phyloP scores from a whole-genome alignment of 2,797 vertebrate species.

The Lemur catta region DNA sequence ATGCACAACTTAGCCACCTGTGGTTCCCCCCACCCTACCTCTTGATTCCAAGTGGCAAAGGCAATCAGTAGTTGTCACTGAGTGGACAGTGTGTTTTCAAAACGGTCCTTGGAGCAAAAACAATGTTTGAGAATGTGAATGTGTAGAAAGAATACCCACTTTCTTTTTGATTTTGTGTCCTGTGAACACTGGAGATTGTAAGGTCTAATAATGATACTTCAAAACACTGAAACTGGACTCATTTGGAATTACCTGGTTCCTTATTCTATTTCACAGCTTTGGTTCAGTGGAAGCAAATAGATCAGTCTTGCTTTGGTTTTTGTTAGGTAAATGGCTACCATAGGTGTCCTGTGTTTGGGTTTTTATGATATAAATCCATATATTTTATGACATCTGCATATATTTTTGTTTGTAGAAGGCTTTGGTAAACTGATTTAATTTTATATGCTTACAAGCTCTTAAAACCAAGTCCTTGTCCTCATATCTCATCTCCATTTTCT shows the following conservation, averaged over 20 bases:
- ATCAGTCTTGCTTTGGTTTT: background rate
- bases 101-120: background rate
- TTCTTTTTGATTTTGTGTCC: background rate
- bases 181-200: background rate
- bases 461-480: background rate
- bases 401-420: background rate
- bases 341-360: background rate
- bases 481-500: background rate
- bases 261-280: background rate
- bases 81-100: background rate
- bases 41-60: background rate
- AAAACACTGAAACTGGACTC: background rate
- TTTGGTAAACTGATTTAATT: background rate
- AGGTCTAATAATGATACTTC: background rate
- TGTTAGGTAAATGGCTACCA: background rate
- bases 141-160: background rate
- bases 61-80: background rate
- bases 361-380: background rate
- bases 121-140: background rate
- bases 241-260: background rate
- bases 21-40: too few relatives aligned
- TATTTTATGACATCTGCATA: background rate
- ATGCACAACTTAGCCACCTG: background rate
- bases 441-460: background rate
- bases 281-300: background rate